These are phyloP conservation scores for Platichthys flesus DNA, from an alignment of 2,113 vertebrate species.

Conservation along the genomic window DNA sequence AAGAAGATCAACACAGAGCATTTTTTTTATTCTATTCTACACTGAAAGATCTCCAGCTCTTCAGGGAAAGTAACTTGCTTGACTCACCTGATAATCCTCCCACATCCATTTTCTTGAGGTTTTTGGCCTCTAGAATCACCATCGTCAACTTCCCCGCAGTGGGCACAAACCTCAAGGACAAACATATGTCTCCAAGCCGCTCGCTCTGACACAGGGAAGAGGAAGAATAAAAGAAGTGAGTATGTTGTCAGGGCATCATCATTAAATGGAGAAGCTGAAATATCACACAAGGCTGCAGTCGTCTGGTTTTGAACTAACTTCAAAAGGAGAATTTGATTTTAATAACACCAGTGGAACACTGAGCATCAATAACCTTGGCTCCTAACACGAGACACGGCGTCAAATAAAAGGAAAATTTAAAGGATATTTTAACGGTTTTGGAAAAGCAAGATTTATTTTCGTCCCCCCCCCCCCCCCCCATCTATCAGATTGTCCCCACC, in stretches of 20 bases:
- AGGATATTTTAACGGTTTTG: too few relatives aligned
- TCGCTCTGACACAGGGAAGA: slow-evolving; percentile 82
- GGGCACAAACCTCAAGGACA: slow-evolving; percentile 89
- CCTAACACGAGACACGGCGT: neutral
- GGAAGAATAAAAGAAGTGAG: slow-evolving; percentile 31
- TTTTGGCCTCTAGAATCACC: slow-evolving; percentile 95
- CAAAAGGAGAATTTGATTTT: neutral
- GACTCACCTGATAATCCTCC: slow-evolving; percentile 93
- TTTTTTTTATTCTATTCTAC: neutral
- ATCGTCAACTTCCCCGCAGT: slow-evolving; percentile 94
- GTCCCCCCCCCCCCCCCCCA: neutral
- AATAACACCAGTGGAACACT: neutral
- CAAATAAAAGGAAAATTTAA: neutral
- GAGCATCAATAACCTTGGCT: neutral
- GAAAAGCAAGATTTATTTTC: neutral
- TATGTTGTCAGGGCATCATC: neutral
- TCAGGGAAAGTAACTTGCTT: neutral
- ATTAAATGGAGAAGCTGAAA: neutral
- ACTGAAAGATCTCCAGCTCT: neutral
- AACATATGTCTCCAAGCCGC: slow-evolving; percentile 92
- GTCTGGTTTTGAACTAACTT: neutral
- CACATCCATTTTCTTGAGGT: slow-evolving; percentile 95
- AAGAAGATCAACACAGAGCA: neutral
- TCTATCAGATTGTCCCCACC: slow-evolving; percentile 78
- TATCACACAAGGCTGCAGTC: neutral